These are phyloP conservation scores for Clostera curtula DNA, from an alignment of 2,888 invertebrate genomes.

Conservation along the genomic window DNA sequence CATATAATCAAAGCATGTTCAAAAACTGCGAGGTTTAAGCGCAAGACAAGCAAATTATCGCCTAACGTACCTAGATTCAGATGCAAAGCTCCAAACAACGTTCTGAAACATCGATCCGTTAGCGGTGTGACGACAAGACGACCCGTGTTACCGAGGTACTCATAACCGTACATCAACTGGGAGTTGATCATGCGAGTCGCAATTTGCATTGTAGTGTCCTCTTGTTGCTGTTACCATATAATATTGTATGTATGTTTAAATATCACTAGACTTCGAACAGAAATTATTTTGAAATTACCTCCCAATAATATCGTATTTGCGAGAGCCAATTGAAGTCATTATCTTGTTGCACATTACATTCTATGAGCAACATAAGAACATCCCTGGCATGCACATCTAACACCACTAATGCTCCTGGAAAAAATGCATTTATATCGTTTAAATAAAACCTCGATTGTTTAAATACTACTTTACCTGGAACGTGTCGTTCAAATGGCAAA, in stretches of 20 bases:
- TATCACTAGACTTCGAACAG: not conserved
- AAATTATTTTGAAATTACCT: constrained; percentile 54
- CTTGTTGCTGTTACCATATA: constrained; percentile 53
- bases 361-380: constrained; percentile 82
- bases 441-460: no score
- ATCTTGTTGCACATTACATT: constrained; percentile 77
- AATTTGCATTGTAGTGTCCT: constrained; percentile 64
- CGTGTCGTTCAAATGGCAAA: no score
- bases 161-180: constrained; percentile 91
- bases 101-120: constrained; percentile 94
- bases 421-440: not conserved
- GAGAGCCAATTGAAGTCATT: constrained; percentile 93
- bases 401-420: constrained; percentile 88
- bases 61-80: constrained; percentile 80
- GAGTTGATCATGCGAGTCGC: constrained; percentile 94
- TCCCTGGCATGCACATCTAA: constrained; percentile 95
- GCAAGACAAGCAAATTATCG: no score
- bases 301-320: constrained; percentile 89
- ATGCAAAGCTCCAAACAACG: constrained; percentile 92
- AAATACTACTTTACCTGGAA: no score
- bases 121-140: constrained; percentile 94
- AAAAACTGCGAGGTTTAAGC: no score
- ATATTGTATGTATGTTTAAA: not conserved
- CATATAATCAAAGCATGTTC: no score
- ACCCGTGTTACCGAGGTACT: constrained; percentile 93